Percentiles rank a stretch among this genome's conserved stretches.
Conservation (phyloP, 2,888 invertebrate species). For the Antheraea yamamai region DNA sequence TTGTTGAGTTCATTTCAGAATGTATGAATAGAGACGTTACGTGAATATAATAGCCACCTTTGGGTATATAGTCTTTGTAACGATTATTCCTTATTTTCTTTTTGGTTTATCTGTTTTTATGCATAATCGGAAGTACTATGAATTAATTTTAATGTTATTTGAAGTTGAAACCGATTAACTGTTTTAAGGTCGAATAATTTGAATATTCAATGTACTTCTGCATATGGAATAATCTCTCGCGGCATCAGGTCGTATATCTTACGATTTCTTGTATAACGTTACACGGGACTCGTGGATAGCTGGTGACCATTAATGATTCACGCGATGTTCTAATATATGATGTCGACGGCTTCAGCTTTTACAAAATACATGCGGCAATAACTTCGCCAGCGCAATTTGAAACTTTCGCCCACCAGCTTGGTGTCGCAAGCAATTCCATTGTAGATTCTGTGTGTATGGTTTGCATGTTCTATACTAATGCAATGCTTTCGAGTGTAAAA, state of each 20-base stretch:
- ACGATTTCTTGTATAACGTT: background rate
- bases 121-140: conserved; percentile 1
- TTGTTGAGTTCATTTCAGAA: too few species aligned
- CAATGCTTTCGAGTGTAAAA: background rate
- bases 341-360: conserved; percentile 1
- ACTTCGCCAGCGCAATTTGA: conserved; percentile 16
- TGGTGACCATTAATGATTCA: background rate
- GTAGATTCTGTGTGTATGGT: background rate
- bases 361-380: conserved; percentile 13
- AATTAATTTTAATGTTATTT: background rate
- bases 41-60: too few species aligned
- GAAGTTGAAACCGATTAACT: background rate
- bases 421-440: conserved; percentile 9
- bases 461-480: background rate
- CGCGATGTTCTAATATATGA: background rate
- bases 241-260: background rate
- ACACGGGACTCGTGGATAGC: background rate
- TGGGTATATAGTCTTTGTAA: background rate
- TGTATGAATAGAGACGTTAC: too few species aligned
- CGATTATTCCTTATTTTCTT: background rate
- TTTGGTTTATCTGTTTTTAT: background rate
- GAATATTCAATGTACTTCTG: background rate
- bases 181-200: background rate
- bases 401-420: conserved; percentile 5
- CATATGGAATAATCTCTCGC: background rate